Conservation (phyloP, 92 coral and sea anemone genomes). For the Siderastrea radians region DNA sequence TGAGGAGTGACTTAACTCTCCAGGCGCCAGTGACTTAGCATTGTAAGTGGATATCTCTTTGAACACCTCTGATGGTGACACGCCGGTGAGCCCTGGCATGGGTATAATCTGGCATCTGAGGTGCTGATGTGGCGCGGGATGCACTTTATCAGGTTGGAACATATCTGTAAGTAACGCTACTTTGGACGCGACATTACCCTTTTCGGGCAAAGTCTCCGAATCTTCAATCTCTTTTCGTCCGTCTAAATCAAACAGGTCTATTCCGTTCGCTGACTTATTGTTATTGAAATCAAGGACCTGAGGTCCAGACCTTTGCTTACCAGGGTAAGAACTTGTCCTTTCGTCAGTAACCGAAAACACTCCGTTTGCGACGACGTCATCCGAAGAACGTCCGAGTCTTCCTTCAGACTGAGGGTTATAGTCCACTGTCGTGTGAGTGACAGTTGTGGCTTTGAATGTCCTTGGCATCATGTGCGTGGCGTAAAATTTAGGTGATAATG, state of each 20-base stretch:
- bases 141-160: constrained; percentile 76
- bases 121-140: constrained; percentile 67
- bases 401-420: constrained; percentile 42
- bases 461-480: constrained; percentile 78
- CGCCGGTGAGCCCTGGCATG: constrained; percentile 89
- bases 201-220: constrained; percentile 68
- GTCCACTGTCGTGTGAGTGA: constrained; percentile 52
- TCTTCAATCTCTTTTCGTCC: constrained; percentile 36
- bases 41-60: constrained; percentile 92
- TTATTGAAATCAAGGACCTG: constrained; percentile 36
- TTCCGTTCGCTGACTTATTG: constrained; percentile 13
- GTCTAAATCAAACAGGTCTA: constrained; percentile 30
- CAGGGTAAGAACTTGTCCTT: constrained; percentile 6
- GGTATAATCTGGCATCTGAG: constrained; percentile 87
- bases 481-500: constrained; percentile 78
- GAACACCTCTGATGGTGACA: constrained; percentile 85
- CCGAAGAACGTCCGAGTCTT: constrained; percentile 25
- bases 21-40: constrained; percentile 94
- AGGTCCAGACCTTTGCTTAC: constrained; percentile 17
- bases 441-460: constrained; percentile 64
- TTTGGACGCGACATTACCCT: constrained; percentile 93
- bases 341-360: constrained; percentile 38
- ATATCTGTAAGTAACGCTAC: constrained; percentile 88
- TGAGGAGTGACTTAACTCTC: constrained; percentile 86
- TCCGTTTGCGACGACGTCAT: constrained; percentile 45